These are phyloP conservation scores for Drosophila ambigua DNA, from an alignment of 1,140 invertebrate species.

Conservation along the genomic window DNA sequence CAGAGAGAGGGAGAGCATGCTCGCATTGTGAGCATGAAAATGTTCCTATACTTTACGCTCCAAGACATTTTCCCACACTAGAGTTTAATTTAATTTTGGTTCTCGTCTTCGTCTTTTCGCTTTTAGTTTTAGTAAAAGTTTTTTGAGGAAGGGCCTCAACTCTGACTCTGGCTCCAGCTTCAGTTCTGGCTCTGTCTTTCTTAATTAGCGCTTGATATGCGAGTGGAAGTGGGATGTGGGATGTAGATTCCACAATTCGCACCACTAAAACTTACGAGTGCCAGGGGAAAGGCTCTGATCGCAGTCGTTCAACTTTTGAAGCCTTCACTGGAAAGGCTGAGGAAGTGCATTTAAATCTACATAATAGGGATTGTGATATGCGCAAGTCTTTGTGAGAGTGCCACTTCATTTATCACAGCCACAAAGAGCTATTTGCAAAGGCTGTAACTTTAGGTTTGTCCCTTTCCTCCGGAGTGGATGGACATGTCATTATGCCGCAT, in stretches of 20 bases:
- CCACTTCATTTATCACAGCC: too few species aligned
- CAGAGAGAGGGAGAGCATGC: conserved; percentile 15
- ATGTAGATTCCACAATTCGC: background rate
- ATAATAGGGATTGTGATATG: too few species aligned
- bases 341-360: too few species aligned
- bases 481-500: conserved; percentile 20
- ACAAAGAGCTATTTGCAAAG: too few species aligned
- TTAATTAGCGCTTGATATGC: conserved; percentile 72
- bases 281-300: conserved; percentile 1
- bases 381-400: too few species aligned
- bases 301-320: background rate
- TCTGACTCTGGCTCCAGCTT: background rate
- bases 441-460: too few species aligned
- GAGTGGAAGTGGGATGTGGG: conserved; percentile 23
- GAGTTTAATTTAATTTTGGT: conserved; percentile 76
- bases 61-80: conserved; percentile 79
- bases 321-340: too few species aligned
- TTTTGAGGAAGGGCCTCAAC: background rate
- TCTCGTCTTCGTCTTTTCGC: conserved; percentile 40
- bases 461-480: background rate
- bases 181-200: conserved; percentile 22
- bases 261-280: background rate
- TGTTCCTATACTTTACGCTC: conserved; percentile 76
- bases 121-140: conserved; percentile 72
- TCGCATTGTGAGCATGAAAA: conserved; percentile 41